A percentile compares a stretch with the other conserved stretches of the same genome.
phyloP scores from a whole-genome alignment of 2,888 invertebrate genomes.

The Pseudococcus viburni region DNA sequence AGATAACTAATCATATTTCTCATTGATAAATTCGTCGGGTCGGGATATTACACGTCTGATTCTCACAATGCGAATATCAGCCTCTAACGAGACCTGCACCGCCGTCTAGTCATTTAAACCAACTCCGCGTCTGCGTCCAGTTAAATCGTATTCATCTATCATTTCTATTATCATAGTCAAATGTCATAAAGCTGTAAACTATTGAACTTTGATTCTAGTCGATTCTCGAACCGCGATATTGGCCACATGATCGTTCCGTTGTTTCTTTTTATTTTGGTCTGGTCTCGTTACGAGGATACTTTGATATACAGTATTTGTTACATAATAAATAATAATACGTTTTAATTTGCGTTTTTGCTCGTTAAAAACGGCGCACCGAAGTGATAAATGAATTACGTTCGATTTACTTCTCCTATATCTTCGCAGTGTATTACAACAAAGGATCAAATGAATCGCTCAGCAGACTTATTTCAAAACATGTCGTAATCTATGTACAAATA shows the following conservation, averaged over 20 bases:
- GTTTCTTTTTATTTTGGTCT: background rate
- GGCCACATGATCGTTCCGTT: background rate
- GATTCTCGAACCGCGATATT: background rate
- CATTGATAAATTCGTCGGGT: slow-evolving; percentile 28
- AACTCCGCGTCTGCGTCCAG: background rate
- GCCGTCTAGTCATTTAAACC: background rate
- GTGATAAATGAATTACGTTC: slow-evolving; percentile 57
- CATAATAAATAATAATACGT: slow-evolving; percentile 63
- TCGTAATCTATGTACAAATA: slow-evolving; percentile 34
- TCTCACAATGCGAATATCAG: slow-evolving; percentile 22
- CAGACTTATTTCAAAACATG: slow-evolving; percentile 33
- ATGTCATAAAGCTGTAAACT: slow-evolving; percentile 44
- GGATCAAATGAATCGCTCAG: slow-evolving; percentile 4
- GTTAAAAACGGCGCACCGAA: slow-evolving; percentile 50
- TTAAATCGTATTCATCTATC: slow-evolving; percentile 10
- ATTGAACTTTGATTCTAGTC: slow-evolving; percentile 25
- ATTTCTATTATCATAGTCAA: slow-evolving; percentile 23
- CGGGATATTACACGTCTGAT: background rate
- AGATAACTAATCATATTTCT: slow-evolving; percentile 35
- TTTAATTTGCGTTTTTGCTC: slow-evolving; percentile 66
- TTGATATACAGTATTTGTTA: background rate
- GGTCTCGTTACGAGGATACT: background rate
- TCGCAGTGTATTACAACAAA: slow-evolving; percentile 15
- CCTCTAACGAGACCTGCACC: background rate
- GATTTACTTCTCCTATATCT: slow-evolving; percentile 25